Conservation (phyloP, 2,888 invertebrate species). For the Argynnis bischoffii region DNA sequence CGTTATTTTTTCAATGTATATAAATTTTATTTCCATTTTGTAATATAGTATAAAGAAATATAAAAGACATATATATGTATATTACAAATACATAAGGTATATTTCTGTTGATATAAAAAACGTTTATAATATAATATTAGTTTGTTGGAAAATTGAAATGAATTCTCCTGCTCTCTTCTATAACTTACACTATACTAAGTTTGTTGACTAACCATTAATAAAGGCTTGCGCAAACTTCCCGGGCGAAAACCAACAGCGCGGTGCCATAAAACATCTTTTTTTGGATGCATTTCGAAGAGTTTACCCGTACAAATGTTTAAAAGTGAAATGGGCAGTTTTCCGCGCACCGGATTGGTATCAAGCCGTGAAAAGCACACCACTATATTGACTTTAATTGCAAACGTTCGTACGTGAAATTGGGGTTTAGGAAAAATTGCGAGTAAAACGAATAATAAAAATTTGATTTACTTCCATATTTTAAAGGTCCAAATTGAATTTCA, state of each 20-base stretch:
- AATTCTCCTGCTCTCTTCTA: conserved; percentile 14
- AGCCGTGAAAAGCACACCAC: conserved; percentile 17
- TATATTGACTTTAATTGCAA: conserved; percentile 26
- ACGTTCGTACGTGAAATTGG: conserved; percentile 17
- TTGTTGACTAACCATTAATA: conserved; percentile 46
- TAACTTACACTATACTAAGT: conserved; percentile 23
- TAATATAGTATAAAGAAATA: no score
- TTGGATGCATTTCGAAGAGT: conserved; percentile 16
- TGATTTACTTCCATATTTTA: no score
- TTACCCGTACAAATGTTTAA: conserved; percentile 24
- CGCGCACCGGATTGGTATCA: conserved; percentile 19
- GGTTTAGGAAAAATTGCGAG: conserved; percentile 3
- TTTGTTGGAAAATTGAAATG: neutral
- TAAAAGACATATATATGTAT: no score
- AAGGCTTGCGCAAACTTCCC: conserved; percentile 46
- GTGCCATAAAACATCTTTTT: conserved; percentile 14
- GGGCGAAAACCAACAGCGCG: conserved; percentile 2
- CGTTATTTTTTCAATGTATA: no score
- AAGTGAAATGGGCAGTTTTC: conserved; percentile 23
- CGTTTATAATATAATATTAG: neutral
- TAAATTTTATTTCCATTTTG: no score
- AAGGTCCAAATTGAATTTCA: no score
- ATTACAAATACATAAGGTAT: no score
- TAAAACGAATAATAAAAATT: neutral
- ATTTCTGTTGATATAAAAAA: no score